Conservation (phyloP, 2,888 invertebrate genomes). For the Atrina japonica region DNA sequence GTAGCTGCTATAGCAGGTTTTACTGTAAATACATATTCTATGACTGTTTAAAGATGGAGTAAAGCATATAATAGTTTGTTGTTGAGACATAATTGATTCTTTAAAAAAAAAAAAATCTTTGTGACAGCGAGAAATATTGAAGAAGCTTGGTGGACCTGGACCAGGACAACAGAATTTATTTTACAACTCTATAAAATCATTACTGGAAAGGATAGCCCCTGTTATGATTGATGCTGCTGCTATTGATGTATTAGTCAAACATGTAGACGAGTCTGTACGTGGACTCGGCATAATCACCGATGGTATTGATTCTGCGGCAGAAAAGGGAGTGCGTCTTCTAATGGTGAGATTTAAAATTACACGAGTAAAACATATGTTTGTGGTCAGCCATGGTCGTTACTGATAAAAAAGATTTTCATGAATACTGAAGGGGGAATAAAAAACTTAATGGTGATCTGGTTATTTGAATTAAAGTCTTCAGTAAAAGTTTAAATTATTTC, state of each 20-base stretch:
- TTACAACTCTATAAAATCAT: constrained; percentile 97
- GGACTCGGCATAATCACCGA: constrained; percentile 70
- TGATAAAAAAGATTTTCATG: too few relatives aligned
- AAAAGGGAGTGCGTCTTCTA: constrained; percentile 92
- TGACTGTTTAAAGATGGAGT: too few relatives aligned
- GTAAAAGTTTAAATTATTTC: too few relatives aligned
- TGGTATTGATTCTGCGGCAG: constrained; percentile 85
- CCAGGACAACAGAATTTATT: constrained; percentile 97
- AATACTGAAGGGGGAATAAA: too few relatives aligned
- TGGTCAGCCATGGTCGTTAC: too few relatives aligned
- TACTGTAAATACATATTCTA: too few relatives aligned
- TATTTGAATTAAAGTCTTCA: too few relatives aligned
- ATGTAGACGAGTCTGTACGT: constrained; percentile 82
- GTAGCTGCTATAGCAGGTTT: too few relatives aligned
- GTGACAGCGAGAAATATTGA: constrained; percentile 89
- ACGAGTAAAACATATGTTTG: background rate
- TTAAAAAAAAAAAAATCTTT: too few relatives aligned
- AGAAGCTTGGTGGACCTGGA: constrained; percentile 91
- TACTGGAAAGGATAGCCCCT: constrained; percentile 95
- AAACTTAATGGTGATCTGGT: too few relatives aligned
- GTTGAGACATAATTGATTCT: too few relatives aligned
- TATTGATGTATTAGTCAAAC: constrained; percentile 84
- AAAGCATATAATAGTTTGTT: too few relatives aligned
- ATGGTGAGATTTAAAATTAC: constrained; percentile 84
- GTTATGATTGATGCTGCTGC: constrained; percentile 97